phyloP scores from a whole-genome alignment of 2,113 vertebrate genomes.

The Forbesichthys agassizii region DNA sequence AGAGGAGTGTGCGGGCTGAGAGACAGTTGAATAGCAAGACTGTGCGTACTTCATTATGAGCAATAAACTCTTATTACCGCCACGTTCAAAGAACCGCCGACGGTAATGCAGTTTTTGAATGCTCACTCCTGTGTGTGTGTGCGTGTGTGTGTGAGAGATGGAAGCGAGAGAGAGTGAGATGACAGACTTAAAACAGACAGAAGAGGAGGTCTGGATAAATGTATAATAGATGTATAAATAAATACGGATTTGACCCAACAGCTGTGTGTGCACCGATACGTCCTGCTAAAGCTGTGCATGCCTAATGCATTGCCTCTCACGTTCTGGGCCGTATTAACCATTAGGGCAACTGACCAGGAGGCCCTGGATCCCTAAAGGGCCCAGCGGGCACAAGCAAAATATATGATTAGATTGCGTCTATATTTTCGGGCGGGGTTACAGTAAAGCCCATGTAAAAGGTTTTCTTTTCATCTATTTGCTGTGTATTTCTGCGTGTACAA shows the following conservation, averaged over 20 bases:
- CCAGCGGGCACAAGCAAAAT: no score
- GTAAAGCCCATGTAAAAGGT: no score
- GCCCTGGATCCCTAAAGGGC: no score
- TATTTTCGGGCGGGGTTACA: no score
- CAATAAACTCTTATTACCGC: background rate
- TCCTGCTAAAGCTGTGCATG: conserved; percentile 24
- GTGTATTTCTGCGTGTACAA: no score
- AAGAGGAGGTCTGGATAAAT: background rate
- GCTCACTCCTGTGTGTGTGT: background rate
- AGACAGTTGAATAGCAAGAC: background rate
- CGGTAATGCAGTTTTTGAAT: conserved; percentile 7
- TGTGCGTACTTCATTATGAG: background rate
- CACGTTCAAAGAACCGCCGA: conserved; percentile 4
- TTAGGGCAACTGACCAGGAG: no score
- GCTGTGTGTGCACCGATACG: conserved; percentile 33
- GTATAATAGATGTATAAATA: no score
- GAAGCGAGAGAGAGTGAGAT: background rate
- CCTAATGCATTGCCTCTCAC: no score
- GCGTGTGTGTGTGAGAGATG: background rate
- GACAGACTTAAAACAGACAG: background rate
- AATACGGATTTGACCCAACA: background rate
- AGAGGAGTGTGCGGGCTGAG: background rate
- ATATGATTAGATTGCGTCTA: no score
- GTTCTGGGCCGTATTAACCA: no score
- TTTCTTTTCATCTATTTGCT: no score